These are phyloP conservation scores for Misgurnus anguillicaudatus DNA, from an alignment of 2,113 vertebrate species.

Conservation along the genomic window DNA sequence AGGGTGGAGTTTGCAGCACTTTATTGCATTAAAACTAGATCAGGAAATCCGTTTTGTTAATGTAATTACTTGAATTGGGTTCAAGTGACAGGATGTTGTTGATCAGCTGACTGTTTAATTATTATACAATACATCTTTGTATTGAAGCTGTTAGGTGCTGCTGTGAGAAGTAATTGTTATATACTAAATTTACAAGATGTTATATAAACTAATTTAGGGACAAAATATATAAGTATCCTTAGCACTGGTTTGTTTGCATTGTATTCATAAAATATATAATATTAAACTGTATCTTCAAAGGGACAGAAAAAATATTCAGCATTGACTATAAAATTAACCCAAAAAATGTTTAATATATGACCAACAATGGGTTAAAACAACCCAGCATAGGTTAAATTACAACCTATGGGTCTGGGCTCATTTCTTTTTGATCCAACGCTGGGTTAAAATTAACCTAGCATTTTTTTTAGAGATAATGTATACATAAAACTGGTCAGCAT, in stretches of 20 bases:
- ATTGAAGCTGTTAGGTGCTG: background rate
- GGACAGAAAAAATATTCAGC: too few relatives aligned
- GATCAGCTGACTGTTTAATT: background rate
- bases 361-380: too few relatives aligned
- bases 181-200: background rate
- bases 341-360: too few relatives aligned
- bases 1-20: background rate
- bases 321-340: too few relatives aligned
- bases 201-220: background rate
- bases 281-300: too few relatives aligned
- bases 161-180: background rate
- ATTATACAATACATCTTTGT: constrained; percentile 1
- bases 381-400: too few relatives aligned
- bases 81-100: constrained; percentile 14
- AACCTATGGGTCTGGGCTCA: too few relatives aligned
- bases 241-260: background rate
- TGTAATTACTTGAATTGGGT: constrained; percentile 12
- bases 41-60: constrained; percentile 27
- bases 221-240: background rate
- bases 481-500: too few relatives aligned
- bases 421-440: too few relatives aligned
- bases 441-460: too few relatives aligned
- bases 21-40: background rate
- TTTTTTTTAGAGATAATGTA: too few relatives aligned
- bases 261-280: too few relatives aligned